Base-by-base conservation (phyloP, 2,888 invertebrate genomes). In the Diarsia rubi region DNA sequence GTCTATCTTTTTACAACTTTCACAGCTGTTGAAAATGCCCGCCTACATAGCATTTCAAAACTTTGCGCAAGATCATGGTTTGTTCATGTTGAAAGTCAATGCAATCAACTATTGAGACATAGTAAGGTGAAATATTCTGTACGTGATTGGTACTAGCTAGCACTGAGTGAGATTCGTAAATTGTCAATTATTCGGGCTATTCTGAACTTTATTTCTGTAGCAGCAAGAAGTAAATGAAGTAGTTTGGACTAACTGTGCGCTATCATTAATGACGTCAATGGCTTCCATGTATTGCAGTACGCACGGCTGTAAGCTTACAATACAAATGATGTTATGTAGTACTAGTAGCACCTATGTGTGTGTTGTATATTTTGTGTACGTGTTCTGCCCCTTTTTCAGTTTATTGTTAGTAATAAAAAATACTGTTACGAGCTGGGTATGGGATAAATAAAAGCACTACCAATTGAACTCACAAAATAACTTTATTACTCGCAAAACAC, bases 81-180 rank as follows among this genome's bases (percentile, higher is more conserved):
- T 75, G 75, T 75, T 67, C 37, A 69, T 88, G 79, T 85, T 79
- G 81, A 85, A 87, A 86, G 82, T 82, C 74, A 82, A 85, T 83
- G 83, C 60, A 83, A 86, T 82, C 77, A 62, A 80, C 71, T 78
- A 60, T 87, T 83, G 78, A 49, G 76, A 79, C 78, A 84, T 59
- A 79, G 62, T 70, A 54, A 70, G 42, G 67, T 81, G 68, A 77
- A 84, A 81, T 84, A 77, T 70, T 78, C 54, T 66, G 70, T 79
- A 82, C 75, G 80, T 83, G 78, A 52, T 75, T 45, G 59, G 24
- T 69, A 65, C 66, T 60, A 60, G 31, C 31, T n/a, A n/a, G n/a
- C n/a, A n/a, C n/a, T n/a, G n/a, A 52, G 8, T n/a, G 16, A 65
- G 52, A 62, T 71, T 79, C 19, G 21, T 73, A 45, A 45, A 64